Percentiles rank a stretch among this genome's conserved stretches.
phyloP scores from a whole-genome alignment of 2,888 invertebrate genomes.

The Nipponacmea schrenckii region DNA sequence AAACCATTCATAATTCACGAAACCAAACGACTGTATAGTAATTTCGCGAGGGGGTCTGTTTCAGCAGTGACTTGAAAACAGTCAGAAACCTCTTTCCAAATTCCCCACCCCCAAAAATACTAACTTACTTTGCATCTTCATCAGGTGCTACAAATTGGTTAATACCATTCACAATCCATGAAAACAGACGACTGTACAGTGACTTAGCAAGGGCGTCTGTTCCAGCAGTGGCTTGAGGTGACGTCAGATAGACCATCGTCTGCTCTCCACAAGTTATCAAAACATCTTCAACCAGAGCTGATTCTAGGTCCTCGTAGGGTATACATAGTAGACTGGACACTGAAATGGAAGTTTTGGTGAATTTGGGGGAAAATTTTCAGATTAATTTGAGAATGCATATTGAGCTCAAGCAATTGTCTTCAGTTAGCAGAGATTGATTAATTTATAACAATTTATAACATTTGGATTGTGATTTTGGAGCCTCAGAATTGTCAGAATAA shows the following conservation, averaged over 20 bases:
- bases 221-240: slow-evolving; percentile 54
- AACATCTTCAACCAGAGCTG: slow-evolving; percentile 45
- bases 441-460: no score
- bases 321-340: slow-evolving; percentile 47
- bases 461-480: no score
- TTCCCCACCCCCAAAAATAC: no score
- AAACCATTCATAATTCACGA: slow-evolving; percentile 65
- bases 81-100: no score
- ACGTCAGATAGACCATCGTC: slow-evolving; percentile 49
- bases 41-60: slow-evolving; percentile 62
- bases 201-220: slow-evolving; percentile 63
- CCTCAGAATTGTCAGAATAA: no score
- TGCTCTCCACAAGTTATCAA: slow-evolving; percentile 53
- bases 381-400: no score
- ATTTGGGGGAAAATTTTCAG: no score
- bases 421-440: no score
- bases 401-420: no score
- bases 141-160: slow-evolving; percentile 58
- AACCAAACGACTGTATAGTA: slow-evolving; percentile 63
- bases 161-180: slow-evolving; percentile 64
- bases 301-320: slow-evolving; percentile 41
- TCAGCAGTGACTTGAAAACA: slow-evolving; percentile 58
- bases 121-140: slow-evolving; percentile 25
- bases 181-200: slow-evolving; percentile 62
- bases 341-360: slow-evolving; percentile 31